These are phyloP conservation scores for Anisognathus igniventris DNA, from an alignment of 2,797 vertebrate genomes.

Conservation along the genomic window DNA sequence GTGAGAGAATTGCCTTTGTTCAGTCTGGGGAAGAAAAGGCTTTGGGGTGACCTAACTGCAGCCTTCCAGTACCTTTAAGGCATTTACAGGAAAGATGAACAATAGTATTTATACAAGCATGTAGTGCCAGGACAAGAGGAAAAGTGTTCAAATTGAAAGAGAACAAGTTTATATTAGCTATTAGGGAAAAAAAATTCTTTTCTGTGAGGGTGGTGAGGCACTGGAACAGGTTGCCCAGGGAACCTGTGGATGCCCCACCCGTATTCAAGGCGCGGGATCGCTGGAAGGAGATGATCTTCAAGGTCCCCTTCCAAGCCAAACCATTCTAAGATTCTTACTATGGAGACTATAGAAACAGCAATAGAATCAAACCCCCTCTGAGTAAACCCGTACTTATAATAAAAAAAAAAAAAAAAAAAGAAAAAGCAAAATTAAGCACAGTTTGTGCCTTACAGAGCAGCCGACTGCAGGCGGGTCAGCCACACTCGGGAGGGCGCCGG, in stretches of 20 bases:
- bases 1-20: neutral
- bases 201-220: neutral
- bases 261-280: rapidly evolving
- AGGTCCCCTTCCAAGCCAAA: neutral
- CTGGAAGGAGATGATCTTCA: neutral
- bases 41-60: neutral
- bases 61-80: neutral
- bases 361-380: rapidly evolving
- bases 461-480: neutral
- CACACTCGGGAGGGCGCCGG: neutral
- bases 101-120: neutral
- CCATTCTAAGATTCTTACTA: neutral
- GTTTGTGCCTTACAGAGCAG: neutral
- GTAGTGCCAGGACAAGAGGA: neutral
- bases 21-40: neutral
- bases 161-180: neutral
- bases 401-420: too few relatives aligned
- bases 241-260: neutral
- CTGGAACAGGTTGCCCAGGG: too few relatives aligned
- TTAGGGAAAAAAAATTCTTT: neutral
- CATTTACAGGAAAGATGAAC: neutral
- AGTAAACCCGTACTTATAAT: neutral
- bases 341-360: neutral
- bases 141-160: neutral
- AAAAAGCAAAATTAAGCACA: neutral